These are phyloP conservation scores for Ia io DNA, from an alignment of 2,113 vertebrate genomes.

Conservation along the genomic window DNA sequence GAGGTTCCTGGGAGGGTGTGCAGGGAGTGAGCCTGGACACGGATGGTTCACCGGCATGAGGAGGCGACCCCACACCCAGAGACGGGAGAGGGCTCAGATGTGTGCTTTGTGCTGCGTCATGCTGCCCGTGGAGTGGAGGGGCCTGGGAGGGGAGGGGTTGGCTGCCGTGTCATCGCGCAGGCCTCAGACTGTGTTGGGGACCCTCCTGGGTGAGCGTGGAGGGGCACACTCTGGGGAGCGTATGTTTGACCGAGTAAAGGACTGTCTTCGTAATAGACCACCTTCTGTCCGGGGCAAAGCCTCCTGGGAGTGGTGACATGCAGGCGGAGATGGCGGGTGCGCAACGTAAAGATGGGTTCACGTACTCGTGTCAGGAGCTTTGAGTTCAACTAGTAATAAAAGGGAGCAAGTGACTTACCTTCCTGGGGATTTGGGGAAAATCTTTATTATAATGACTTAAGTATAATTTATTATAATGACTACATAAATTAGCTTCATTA, in stretches of 20 bases:
- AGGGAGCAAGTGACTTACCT: background rate
- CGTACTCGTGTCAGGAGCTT: background rate
- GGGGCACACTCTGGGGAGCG: background rate
- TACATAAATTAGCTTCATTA: background rate
- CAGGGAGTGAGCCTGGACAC: background rate
- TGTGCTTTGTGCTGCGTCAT: background rate
- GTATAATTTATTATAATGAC: background rate
- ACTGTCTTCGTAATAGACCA: background rate
- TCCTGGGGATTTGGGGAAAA: background rate
- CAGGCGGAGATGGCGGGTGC: background rate
- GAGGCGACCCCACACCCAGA: background rate
- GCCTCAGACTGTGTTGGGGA: background rate
- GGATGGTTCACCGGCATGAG: background rate
- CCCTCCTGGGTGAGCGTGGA: background rate
- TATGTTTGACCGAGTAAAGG: background rate
- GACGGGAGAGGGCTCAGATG: background rate
- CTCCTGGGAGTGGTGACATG: background rate
- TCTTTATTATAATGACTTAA: constrained; percentile 30
- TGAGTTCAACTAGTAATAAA: background rate
- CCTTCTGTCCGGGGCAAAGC: background rate
- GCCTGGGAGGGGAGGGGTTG: background rate
- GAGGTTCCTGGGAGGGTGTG: background rate
- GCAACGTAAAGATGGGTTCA: background rate
- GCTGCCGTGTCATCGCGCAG: background rate
- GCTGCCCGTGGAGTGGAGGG: background rate